Conservation (phyloP, 2,888 invertebrate genomes). For the Caradrina kadenii region DNA sequence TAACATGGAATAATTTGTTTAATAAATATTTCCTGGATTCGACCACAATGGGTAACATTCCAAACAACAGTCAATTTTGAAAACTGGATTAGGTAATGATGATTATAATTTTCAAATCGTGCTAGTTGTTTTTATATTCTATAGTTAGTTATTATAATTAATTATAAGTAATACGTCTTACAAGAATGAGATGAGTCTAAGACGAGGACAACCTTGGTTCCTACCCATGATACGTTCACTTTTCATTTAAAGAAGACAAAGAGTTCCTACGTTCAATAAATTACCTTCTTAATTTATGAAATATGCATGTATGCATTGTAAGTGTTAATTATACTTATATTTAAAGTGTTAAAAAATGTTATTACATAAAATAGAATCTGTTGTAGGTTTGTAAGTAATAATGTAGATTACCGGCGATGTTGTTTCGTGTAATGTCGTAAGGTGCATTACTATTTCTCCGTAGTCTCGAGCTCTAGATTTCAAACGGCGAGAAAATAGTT, state of each 20-base stretch:
- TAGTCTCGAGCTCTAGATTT: constrained; percentile 64
- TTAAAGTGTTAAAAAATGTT: neutral
- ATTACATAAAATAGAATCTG: constrained; percentile 21
- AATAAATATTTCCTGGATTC: constrained; percentile 35
- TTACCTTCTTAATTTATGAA: constrained; percentile 13
- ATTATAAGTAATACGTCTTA: neutral
- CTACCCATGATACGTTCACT: constrained; percentile 35
- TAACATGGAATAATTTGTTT: constrained; percentile 27
- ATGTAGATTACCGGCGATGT: constrained; percentile 50
- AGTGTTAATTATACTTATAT: constrained; percentile 12
- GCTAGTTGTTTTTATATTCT: constrained; percentile 21
- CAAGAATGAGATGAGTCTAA: constrained; percentile 25
- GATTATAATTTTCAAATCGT: constrained; percentile 14
- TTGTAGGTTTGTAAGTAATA: constrained; percentile 54
- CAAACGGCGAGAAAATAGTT: constrained; percentile 64
- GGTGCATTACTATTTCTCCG: constrained; percentile 59
- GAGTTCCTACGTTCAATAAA: constrained; percentile 2
- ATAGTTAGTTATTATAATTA: neutral
- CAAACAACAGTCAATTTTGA: constrained; percentile 15
- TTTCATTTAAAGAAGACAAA: constrained; percentile 7
- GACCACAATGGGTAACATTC: constrained; percentile 9
- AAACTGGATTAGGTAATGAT: constrained; percentile 15
- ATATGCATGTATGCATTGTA: constrained; percentile 3
- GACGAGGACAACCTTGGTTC: constrained; percentile 43
- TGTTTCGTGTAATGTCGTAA: constrained; percentile 64